Percentiles rank a stretch among this genome's conserved stretches.
Conservation (phyloP, 2,888 invertebrate genomes). For the Lithophane semibrunnea region DNA sequence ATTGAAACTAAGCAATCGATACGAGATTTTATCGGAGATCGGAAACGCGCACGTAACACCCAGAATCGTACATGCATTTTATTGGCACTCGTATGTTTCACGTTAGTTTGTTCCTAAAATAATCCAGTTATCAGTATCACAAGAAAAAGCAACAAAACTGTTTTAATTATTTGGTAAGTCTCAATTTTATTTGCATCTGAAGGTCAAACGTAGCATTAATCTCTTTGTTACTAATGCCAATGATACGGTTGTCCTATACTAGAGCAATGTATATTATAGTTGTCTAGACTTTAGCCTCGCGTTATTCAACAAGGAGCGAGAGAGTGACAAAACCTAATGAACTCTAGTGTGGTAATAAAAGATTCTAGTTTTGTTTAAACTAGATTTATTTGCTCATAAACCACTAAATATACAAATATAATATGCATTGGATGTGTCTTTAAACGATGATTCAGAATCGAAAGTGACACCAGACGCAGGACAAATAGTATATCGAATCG, state of each 20-base stretch:
- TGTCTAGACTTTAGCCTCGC: background rate
- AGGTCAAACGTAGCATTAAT: background rate
- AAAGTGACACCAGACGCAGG: conserved; percentile 22
- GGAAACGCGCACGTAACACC: conserved; percentile 34
- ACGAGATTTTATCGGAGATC: conserved; percentile 44
- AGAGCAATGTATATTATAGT: background rate
- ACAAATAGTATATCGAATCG: conserved; percentile 38
- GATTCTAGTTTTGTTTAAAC: background rate
- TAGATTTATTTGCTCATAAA: conserved; percentile 4
- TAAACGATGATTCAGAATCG: conserved; percentile 41
- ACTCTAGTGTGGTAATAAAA: conserved; percentile 7
- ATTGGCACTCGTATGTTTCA: conserved; percentile 13
- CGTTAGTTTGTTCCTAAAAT: conserved; percentile 35
- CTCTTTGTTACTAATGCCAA: background rate
- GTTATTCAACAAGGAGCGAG: background rate
- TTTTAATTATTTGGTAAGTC: background rate
- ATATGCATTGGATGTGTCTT: background rate
- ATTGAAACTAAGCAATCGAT: conserved; percentile 35
- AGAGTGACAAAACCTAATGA: background rate
- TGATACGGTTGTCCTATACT: background rate
- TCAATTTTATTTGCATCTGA: background rate
- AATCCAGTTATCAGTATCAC: conserved; percentile 4
- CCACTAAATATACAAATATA: background rate
- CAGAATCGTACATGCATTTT: conserved; percentile 22
- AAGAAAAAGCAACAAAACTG: background rate